Conservation (phyloP, 2,797 vertebrate genomes). For the Emydoidea blandingii region DNA sequence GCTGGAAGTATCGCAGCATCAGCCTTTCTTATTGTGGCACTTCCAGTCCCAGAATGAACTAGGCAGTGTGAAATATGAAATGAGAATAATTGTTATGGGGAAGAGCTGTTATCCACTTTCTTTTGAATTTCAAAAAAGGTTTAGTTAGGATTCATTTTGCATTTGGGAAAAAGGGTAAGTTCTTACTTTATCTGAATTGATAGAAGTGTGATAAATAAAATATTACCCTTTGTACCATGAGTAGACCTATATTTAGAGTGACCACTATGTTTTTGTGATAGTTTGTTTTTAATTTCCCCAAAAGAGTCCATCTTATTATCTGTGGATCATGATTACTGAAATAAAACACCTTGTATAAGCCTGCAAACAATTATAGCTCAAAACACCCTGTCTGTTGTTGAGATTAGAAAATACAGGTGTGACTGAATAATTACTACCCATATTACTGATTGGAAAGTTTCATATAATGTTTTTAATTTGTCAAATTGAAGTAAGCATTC, state of each 20-base stretch:
- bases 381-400: background rate
- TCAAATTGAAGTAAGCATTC: constrained; percentile 19
- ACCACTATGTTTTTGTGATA: background rate
- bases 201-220: background rate
- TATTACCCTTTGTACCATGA: background rate
- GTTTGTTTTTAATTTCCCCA: background rate
- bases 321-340: background rate
- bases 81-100: background rate
- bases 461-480: constrained; percentile 39
- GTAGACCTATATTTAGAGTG: background rate
- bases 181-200: background rate
- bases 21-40: background rate
- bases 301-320: background rate
- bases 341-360: background rate
- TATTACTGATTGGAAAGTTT: constrained; percentile 27
- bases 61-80: background rate
- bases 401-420: background rate
- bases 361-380: background rate
- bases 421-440: background rate
- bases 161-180: background rate
- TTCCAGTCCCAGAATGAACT: background rate
- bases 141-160: background rate
- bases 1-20: background rate
- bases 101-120: background rate
- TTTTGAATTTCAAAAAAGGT: background rate